phyloP scores from a whole-genome alignment of 2,888 invertebrate genomes.

The Drosophila mimetica region DNA sequence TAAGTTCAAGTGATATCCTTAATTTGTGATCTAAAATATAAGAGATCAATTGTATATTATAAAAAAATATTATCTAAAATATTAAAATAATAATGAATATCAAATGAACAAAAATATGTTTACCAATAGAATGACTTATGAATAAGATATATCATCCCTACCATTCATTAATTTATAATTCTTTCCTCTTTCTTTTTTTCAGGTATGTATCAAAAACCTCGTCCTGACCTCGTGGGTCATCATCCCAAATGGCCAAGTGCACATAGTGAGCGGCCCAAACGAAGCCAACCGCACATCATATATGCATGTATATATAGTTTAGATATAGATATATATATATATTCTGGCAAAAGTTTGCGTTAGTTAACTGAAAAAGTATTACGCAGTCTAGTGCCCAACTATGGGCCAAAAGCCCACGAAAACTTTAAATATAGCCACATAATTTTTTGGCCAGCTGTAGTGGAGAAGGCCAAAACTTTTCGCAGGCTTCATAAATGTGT shows the following conservation, averaged over 20 bases:
- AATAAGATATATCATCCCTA: too few species aligned
- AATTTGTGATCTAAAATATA: too few species aligned
- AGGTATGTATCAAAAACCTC: constrained; percentile 58
- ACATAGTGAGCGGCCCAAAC: constrained; percentile 37
- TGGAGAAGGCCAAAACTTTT: constrained; percentile 59
- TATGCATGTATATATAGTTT: constrained; percentile 12
- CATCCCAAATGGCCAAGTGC: constrained; percentile 57
- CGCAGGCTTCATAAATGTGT: constrained; percentile 71
- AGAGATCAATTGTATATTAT: too few species aligned
- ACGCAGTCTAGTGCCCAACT: constrained; percentile 54
- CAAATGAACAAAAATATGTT: too few species aligned
- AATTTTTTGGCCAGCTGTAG: constrained; percentile 70
- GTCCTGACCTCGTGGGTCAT: constrained; percentile 51
- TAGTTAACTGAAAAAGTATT: constrained; percentile 79
- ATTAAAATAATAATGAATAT: not conserved
- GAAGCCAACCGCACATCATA: constrained; percentile 21
- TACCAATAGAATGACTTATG: too few species aligned
- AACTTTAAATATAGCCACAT: constrained; percentile 78
- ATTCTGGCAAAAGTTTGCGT: constrained; percentile 60
- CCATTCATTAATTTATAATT: constrained; percentile 18
- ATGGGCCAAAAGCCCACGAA: constrained; percentile 31
- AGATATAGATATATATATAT: constrained; percentile 2
- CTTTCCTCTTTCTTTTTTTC: constrained; percentile 42
- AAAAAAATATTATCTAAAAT: not conserved
- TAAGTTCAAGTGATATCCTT: too few species aligned